Conservation (phyloP, 2,797 vertebrate genomes). For the Falco columbarius region DNA sequence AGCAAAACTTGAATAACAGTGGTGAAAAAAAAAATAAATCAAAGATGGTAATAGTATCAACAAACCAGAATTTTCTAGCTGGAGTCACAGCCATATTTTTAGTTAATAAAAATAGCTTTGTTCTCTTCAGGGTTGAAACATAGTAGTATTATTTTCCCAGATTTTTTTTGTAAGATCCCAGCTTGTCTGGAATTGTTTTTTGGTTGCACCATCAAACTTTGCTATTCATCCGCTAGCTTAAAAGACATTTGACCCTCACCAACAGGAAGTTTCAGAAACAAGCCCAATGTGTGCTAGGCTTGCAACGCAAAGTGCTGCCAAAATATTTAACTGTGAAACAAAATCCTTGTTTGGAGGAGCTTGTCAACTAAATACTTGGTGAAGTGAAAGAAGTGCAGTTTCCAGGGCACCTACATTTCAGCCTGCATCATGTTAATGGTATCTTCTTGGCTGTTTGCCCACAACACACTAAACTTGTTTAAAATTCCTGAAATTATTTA, state of each 20-base stretch:
- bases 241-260: neutral
- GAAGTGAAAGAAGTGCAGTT: slow-evolving; percentile 31
- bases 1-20: neutral
- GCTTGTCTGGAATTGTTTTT: neutral
- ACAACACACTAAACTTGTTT: neutral
- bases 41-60: neutral
- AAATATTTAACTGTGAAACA: slow-evolving; percentile 22
- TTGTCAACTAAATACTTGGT: neutral
- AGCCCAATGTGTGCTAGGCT: neutral
- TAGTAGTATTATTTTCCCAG: neutral
- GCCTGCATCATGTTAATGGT: neutral
- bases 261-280: neutral
- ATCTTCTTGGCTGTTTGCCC: slow-evolving; percentile 34
- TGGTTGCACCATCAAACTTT: neutral
- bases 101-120: neutral
- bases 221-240: neutral
- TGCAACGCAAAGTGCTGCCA: neutral
- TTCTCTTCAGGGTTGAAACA: neutral
- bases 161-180: neutral
- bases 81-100: neutral
- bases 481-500: slow-evolving; percentile 43
- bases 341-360: slow-evolving; percentile 16
- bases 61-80: neutral
- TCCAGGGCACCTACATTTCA: slow-evolving; percentile 15
- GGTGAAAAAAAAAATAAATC: neutral